Conservation (phyloP, 2,888 invertebrate species). For the Embidobia sp. region DNA sequence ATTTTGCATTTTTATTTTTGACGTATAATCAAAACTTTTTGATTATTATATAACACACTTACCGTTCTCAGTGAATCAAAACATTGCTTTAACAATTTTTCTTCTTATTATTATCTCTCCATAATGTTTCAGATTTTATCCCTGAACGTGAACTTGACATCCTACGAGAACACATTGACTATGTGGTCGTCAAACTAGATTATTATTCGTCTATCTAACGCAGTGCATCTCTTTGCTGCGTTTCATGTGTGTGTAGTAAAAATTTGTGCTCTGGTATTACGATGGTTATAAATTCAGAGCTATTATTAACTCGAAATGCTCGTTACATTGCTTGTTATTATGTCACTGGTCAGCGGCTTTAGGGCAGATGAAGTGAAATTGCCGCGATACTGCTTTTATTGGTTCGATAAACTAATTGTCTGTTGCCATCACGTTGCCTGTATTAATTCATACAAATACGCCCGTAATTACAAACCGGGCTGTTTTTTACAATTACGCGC, state of each 20-base stretch:
- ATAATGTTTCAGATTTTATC: too few species aligned
- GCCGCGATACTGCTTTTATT: constrained; percentile 52
- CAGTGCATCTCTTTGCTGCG: not conserved
- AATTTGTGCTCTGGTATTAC: constrained; percentile 17
- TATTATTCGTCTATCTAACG: constrained; percentile 1
- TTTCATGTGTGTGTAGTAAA: constrained; percentile 10
- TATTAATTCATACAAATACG: constrained; percentile 43
- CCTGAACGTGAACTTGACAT: too few species aligned
- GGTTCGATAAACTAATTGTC: constrained; percentile 57
- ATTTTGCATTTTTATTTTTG: too few species aligned
- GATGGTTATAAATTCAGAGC: constrained; percentile 45
- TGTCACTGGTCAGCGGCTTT: constrained; percentile 45
- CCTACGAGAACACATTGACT: too few species aligned
- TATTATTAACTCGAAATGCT: constrained; percentile 47
- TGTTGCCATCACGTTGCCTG: constrained; percentile 4
- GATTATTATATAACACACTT: too few species aligned
- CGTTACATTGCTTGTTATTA: constrained; percentile 49
- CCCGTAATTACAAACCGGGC: constrained; percentile 1
- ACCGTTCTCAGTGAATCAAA: too few species aligned
- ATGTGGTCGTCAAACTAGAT: too few species aligned
- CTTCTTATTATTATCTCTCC: too few species aligned
- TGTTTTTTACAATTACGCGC: constrained; percentile 30
- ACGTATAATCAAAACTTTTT: too few species aligned
- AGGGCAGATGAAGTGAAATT: constrained; percentile 53
- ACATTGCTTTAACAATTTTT: too few species aligned